A percentile compares a stretch with the other conserved stretches of the same genome.
Conservation (phyloP, 2,113 vertebrate species). For the Ibidorhyncha struthersii region DNA sequence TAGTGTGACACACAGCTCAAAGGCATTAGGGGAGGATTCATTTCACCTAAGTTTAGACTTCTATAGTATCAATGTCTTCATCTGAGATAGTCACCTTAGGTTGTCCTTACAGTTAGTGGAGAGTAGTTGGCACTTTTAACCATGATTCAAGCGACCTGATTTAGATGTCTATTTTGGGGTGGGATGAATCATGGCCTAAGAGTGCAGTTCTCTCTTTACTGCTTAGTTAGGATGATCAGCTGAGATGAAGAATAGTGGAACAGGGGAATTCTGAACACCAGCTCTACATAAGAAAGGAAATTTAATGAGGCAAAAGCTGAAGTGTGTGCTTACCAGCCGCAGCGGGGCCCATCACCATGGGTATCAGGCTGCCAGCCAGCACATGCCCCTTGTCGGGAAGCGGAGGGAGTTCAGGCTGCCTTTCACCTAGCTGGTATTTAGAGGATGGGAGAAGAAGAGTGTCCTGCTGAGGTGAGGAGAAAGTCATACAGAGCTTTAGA, state of each 20-base stretch:
- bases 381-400: neutral
- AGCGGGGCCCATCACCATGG: fast-evolving
- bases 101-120: constrained; percentile 18
- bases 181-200: neutral
- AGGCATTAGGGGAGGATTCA: neutral
- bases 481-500: neutral
- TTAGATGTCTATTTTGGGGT: constrained; percentile 31
- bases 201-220: neutral
- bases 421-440: neutral
- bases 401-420: neutral
- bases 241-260: neutral
- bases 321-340: neutral
- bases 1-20: neutral
- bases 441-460: neutral
- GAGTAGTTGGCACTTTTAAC: constrained; percentile 1
- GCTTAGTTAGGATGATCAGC: neutral
- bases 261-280: neutral
- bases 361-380: neutral
- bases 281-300: neutral
- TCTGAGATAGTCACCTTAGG: neutral
- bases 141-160: constrained; percentile 4
- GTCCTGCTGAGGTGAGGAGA: neutral
- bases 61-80: neutral
- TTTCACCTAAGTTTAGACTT: constrained; percentile 50
- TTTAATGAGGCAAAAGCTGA: neutral